phyloP scores from a whole-genome alignment of 2,797 vertebrate species.

The Echeneis naucrates region DNA sequence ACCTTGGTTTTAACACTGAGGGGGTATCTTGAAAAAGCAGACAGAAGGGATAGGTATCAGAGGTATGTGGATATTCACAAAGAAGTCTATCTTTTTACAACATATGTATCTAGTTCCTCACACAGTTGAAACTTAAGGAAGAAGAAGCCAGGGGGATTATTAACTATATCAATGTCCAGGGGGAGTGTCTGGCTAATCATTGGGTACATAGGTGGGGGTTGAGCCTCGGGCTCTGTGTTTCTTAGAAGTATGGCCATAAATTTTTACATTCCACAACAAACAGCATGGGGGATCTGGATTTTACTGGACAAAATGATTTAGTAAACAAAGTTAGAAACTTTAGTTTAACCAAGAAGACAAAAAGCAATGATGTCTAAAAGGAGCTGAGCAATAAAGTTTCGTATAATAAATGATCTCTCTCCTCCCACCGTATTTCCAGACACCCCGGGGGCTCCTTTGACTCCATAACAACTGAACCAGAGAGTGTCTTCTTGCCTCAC shows the following conservation, averaged over 20 bases:
- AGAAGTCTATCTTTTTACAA: neutral
- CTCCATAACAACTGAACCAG: constrained; percentile 45
- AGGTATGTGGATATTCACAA: constrained; percentile 6
- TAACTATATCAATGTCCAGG: neutral
- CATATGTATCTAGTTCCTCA: constrained; percentile 19
- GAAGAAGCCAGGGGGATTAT: neutral
- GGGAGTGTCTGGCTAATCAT: constrained; percentile 20
- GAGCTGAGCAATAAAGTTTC: constrained; percentile 2
- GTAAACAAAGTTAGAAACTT: neutral
- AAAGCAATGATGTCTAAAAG: neutral
- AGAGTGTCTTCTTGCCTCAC: constrained; percentile 41
- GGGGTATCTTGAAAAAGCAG: constrained; percentile 34
- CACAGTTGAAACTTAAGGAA: neutral
- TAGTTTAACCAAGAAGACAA: neutral
- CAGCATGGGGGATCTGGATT: constrained; percentile 15
- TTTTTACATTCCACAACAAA: constrained; percentile 58
- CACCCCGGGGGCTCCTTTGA: constrained; percentile 60
- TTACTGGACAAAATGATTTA: neutral
- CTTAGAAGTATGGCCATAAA: constrained; percentile 42
- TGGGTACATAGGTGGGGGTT: constrained; percentile 47
- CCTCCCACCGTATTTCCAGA: constrained; percentile 41
- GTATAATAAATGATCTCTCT: constrained; percentile 20
- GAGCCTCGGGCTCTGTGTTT: constrained; percentile 41
- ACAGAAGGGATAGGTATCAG: neutral
- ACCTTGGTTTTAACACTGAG: constrained; percentile 36